Percentiles rank a stretch among this genome's conserved stretches.
phyloP scores from a whole-genome alignment of 2,888 invertebrate genomes.

The Odontocerum albicorne region DNA sequence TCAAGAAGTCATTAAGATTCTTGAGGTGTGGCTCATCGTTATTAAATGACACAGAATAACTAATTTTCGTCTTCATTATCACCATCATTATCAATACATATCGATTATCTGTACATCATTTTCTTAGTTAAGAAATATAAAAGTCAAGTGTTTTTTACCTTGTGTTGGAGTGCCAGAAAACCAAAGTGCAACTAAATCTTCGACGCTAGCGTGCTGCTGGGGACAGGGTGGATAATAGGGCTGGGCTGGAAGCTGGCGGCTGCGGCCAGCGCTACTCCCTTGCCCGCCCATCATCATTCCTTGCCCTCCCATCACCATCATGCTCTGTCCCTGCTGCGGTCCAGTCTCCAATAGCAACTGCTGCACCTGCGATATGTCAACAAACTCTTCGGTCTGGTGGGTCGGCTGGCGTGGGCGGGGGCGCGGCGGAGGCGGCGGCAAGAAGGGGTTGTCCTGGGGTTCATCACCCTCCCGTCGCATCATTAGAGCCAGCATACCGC shows the following conservation, averaged over 20 bases:
- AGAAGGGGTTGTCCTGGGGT: constrained; percentile 53
- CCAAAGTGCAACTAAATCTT: constrained; percentile 76
- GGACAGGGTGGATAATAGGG: constrained; percentile 41
- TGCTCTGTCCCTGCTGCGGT: constrained; percentile 38
- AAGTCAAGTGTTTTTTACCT: constrained; percentile 51
- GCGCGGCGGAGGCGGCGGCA: constrained; percentile 46
- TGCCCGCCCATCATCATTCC: constrained; percentile 25
- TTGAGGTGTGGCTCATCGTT: too few relatives aligned
- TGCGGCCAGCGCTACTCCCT: constrained; percentile 39
- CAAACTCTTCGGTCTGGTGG: constrained; percentile 67
- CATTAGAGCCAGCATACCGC: constrained; percentile 44
- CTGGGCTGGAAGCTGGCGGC: constrained; percentile 25
- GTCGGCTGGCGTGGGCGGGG: constrained; percentile 41
- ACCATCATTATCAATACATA: too few relatives aligned
- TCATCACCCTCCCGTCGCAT: constrained; percentile 77
- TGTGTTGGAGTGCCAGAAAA: constrained; percentile 64
- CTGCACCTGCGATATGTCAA: constrained; percentile 82
- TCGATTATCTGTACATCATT: too few relatives aligned
- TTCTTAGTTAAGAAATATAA: too few relatives aligned
- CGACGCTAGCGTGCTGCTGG: constrained; percentile 63
- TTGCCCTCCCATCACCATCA: constrained; percentile 34
- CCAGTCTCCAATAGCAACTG: constrained; percentile 65
- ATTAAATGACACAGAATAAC: too few relatives aligned
- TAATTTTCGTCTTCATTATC: too few relatives aligned
- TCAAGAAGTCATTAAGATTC: too few relatives aligned